A percentile compares a stretch with the other conserved stretches of the same genome.
These are phyloP conservation scores for Andrena haemorrhoa DNA, from an alignment of 2,888 invertebrate species.

Conservation along the genomic window DNA sequence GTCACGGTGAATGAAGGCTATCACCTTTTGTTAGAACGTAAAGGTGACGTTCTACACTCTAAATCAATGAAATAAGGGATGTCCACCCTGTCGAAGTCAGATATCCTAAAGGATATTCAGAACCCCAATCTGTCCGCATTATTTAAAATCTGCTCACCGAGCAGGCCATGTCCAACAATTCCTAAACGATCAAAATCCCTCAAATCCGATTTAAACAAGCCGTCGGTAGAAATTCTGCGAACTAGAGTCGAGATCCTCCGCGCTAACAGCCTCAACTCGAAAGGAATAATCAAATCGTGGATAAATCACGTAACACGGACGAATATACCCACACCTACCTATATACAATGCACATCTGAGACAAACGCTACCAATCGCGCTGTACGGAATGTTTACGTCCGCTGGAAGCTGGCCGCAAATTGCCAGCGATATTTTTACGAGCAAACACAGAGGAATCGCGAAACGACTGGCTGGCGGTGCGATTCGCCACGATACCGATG, in stretches of 20 bases:
- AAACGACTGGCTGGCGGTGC: constrained; percentile 16
- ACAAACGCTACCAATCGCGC: constrained; percentile 15
- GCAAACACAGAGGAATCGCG: constrained; percentile 10
- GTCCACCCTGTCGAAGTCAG: too few species aligned
- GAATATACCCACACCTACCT: not conserved
- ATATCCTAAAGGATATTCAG: too few species aligned
- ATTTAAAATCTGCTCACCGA: not conserved
- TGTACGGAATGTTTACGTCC: constrained; percentile 21
- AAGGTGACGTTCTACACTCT: too few species aligned
- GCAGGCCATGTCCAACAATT: not conserved
- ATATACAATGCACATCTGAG: constrained; percentile 2
- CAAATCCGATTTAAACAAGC: not conserved
- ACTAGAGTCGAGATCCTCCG: not conserved
- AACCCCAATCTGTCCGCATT: too few species aligned
- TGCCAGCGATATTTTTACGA: constrained; percentile 49
- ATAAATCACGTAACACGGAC: not conserved
- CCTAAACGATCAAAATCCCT: not conserved
- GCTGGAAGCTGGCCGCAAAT: constrained; percentile 25
- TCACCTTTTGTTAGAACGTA: not conserved
- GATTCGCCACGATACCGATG: constrained; percentile 51
- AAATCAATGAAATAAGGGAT: too few species aligned
- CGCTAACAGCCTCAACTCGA: not conserved
- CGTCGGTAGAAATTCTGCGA: not conserved
- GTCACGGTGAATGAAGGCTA: too few species aligned
- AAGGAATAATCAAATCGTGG: constrained; percentile 2